Conservation (phyloP, 1,140 invertebrate genomes). For the Propsilocerus akamusi region DNA sequence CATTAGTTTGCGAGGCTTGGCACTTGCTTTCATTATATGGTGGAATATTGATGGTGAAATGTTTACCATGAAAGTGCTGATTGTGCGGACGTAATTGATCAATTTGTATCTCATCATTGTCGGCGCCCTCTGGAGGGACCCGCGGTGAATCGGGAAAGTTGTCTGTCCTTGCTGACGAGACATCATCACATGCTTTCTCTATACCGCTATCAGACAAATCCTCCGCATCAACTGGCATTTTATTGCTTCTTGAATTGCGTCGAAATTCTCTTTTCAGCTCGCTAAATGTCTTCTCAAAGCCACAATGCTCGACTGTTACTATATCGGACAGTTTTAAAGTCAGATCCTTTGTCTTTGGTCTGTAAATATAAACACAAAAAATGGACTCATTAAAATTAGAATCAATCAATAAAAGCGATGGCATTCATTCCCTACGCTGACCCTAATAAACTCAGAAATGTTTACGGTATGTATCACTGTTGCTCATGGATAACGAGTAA, state of each 20-base stretch:
- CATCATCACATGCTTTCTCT: not conserved
- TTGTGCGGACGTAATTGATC: not conserved
- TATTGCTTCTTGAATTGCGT: constrained; percentile 1
- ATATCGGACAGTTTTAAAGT: not conserved
- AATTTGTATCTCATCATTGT: not conserved
- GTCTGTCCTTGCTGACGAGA: not conserved
- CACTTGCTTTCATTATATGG: not conserved
- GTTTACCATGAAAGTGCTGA: not conserved
- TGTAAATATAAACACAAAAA: not conserved
- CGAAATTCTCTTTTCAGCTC: not conserved
- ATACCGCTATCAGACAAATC: not conserved
- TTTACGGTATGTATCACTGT: not conserved
- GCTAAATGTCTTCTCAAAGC: not conserved
- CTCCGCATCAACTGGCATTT: not conserved
- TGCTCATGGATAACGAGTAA: not conserved
- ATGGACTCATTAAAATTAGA: not conserved
- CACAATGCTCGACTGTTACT: not conserved
- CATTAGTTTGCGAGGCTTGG: not conserved
- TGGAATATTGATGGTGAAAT: not conserved
- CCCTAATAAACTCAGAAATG: not conserved
- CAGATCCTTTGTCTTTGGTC: constrained; percentile 1
- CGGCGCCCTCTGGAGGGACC: not conserved
- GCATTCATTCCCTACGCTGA: not conserved
- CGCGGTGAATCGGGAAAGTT: not conserved
- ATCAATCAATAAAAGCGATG: not conserved